Percentiles rank a stretch among this genome's conserved stretches.
These are phyloP conservation scores for Ooceraea biroi DNA, from an alignment of 1,140 invertebrate species.

Conservation along the genomic window DNA sequence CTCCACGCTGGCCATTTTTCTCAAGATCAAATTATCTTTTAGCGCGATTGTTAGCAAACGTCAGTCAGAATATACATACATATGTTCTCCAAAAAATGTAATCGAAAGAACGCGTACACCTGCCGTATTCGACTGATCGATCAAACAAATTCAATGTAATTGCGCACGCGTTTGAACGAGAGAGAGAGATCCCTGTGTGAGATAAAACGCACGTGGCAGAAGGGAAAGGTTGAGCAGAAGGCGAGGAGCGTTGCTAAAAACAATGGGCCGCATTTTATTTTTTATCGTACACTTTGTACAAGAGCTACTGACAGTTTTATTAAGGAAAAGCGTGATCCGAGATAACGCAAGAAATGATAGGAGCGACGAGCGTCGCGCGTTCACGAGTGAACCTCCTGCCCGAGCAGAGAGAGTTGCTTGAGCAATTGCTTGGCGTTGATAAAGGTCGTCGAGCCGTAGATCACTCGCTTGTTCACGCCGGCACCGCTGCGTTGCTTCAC, in stretches of 20 bases:
- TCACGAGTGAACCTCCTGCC: conserved; percentile 89
- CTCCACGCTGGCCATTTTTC: conserved; percentile 33
- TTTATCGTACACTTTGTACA: conserved; percentile 72
- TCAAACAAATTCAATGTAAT: conserved; percentile 76
- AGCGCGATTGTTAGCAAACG: conserved; percentile 28
- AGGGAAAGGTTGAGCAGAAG: not conserved
- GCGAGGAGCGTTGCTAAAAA: conserved; percentile 60
- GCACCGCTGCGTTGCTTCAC: conserved; percentile 93
- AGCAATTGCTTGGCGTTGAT: conserved; percentile 97
- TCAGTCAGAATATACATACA: not conserved
- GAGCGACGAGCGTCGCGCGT: not conserved
- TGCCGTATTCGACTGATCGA: conserved; percentile 71
- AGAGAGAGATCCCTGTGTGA: not conserved
- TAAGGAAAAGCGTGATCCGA: conserved; percentile 34
- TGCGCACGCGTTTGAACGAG: not conserved
- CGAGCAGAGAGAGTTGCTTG: conserved; percentile 93
- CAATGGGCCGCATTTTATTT: conserved; percentile 69
- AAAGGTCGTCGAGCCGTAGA: conserved; percentile 97
- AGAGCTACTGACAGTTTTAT: conserved; percentile 38
- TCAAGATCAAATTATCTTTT: conserved; percentile 38
- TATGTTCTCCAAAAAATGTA: conserved; percentile 33
- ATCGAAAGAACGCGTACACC: conserved; percentile 35
- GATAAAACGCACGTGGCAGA: not conserved
- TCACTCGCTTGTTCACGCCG: conserved; percentile 92
- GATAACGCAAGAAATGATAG: not conserved